phyloP scores from a whole-genome alignment of 2,888 invertebrate species.

The Geophilus truncorum region DNA sequence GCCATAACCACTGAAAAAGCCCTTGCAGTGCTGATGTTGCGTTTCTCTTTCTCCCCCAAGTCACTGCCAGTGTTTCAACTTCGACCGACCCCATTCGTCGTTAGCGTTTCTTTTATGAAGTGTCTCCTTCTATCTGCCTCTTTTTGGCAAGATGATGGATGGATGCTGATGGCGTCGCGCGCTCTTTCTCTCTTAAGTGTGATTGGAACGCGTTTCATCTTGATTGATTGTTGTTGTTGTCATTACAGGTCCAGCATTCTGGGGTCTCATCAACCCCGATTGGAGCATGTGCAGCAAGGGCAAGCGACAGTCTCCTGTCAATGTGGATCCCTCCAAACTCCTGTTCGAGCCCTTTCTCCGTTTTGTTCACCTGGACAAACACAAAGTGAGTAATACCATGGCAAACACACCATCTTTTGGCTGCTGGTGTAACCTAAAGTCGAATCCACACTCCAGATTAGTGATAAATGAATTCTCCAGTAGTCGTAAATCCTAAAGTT shows the following conservation, averaged over 20 bases:
- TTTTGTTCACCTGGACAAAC: slow-evolving; percentile 86
- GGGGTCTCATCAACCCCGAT: slow-evolving; percentile 96
- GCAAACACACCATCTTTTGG: too few relatives aligned
- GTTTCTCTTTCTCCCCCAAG: too few relatives aligned
- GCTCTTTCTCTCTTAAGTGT: background rate
- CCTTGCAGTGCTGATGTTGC: too few relatives aligned
- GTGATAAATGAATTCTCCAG: too few relatives aligned
- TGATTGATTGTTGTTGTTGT: slow-evolving; percentile 22
- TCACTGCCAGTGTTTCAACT: too few relatives aligned
- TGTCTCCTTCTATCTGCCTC: background rate
- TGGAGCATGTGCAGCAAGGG: slow-evolving; percentile 98
- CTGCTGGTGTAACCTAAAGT: too few relatives aligned
- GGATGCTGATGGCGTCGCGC: background rate
- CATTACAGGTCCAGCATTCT: slow-evolving; percentile 86
- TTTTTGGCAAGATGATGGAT: background rate
- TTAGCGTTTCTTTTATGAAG: background rate
- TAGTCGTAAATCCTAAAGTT: too few relatives aligned
- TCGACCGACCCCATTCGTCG: too few relatives aligned
- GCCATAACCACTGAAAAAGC: too few relatives aligned
- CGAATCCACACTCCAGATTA: too few relatives aligned
- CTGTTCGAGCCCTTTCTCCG: slow-evolving; percentile 94
- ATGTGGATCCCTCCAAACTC: slow-evolving; percentile 88
- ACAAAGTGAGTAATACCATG: slow-evolving; percentile 49
- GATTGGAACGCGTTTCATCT: background rate
- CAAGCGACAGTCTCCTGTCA: slow-evolving; percentile 93